Conservation (phyloP, 1,140 invertebrate genomes). For the Marisa cornuarietis region DNA sequence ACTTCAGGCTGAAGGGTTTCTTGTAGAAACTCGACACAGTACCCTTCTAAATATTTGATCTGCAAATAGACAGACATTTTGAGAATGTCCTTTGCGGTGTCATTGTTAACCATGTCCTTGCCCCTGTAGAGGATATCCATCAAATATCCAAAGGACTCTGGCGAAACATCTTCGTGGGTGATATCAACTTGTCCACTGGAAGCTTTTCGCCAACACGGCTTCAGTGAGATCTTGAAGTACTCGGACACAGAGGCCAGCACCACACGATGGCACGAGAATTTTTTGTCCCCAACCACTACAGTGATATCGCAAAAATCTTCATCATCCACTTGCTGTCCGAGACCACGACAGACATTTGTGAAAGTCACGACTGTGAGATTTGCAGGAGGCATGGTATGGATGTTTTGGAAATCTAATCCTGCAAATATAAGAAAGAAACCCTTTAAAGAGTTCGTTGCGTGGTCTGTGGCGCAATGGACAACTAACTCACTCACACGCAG, state of each 20-base stretch:
- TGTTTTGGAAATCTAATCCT: no score
- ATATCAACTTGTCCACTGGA: neutral
- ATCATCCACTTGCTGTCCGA: neutral
- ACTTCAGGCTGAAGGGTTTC: neutral
- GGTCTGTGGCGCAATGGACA: no score
- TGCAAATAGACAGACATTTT: neutral
- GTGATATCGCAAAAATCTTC: neutral
- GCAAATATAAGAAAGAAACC: no score
- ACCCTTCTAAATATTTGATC: no score
- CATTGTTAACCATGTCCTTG: no score
- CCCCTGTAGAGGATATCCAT: neutral
- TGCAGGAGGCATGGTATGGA: no score
- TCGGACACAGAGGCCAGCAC: slow-evolving; percentile 2
- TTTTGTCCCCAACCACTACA: neutral
- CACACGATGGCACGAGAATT: neutral
- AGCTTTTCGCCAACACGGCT: neutral
- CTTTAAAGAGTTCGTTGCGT: no score
- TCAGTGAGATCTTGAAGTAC: neutral
- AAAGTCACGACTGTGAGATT: no score
- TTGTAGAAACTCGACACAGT: neutral
- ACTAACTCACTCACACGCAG: no score
- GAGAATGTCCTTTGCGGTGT: neutral
- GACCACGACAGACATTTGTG: neutral
- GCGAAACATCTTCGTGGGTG: neutral
- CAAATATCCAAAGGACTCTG: neutral